phyloP scores from a whole-genome alignment of 2,797 vertebrate species.

The Babyrousa celebensis region DNA sequence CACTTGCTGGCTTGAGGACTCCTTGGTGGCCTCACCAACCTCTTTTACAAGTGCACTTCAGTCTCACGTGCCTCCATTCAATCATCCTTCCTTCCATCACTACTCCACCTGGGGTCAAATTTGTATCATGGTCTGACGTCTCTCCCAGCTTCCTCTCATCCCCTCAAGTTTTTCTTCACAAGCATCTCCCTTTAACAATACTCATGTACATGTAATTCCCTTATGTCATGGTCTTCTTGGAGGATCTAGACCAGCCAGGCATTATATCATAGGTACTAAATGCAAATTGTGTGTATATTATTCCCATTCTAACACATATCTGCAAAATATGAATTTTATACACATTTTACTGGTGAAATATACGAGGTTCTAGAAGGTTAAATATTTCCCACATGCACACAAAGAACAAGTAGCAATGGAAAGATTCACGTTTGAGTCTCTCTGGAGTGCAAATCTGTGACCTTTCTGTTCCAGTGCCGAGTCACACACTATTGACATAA shows the following conservation, averaged over 20 bases:
- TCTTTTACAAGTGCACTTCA: neutral
- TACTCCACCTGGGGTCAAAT: neutral
- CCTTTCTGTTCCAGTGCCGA: neutral
- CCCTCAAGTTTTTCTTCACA: neutral
- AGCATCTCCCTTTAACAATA: neutral
- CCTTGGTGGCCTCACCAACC: neutral
- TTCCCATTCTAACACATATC: neutral
- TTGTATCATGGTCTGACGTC: neutral
- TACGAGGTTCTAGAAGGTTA: neutral
- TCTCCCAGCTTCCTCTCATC: neutral
- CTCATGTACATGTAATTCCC: neutral
- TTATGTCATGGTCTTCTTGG: neutral
- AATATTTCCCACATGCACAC: neutral
- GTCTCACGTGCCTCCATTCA: neutral
- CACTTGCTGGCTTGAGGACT: neutral
- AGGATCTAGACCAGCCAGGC: neutral
- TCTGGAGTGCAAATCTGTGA: neutral
- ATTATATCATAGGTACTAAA: neutral
- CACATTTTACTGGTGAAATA: neutral
- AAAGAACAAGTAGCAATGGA: neutral
- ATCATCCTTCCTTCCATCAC: neutral
- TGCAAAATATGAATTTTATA: neutral
- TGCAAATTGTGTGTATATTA: neutral
- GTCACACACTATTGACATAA: neutral
- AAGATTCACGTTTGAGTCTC: neutral